Conservation (phyloP, 2,797 vertebrate genomes). For the Tragopan temminckii region DNA sequence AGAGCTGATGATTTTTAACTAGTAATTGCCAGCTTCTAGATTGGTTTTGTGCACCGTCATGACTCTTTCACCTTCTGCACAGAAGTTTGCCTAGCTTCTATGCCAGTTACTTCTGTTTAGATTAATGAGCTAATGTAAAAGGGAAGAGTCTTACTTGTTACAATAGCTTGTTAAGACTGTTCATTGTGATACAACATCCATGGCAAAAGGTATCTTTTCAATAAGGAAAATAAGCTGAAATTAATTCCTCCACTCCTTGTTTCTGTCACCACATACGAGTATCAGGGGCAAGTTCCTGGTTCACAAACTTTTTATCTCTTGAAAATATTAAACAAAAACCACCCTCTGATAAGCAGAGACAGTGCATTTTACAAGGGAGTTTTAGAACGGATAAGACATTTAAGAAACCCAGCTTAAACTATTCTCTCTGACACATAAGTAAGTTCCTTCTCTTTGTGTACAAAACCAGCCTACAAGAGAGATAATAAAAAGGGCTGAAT, state of each 20-base stretch:
- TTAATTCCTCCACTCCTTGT: not conserved
- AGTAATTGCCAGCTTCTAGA: not conserved
- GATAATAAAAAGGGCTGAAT: not conserved
- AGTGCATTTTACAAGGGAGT: not conserved
- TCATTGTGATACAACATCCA: fast-evolving
- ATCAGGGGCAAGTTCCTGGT: slow-evolving; percentile 23
- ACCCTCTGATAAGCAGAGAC: not conserved
- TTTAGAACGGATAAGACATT: not conserved
- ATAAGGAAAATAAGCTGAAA: not conserved
- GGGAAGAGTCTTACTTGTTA: not conserved
- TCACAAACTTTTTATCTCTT: slow-evolving; percentile 18
- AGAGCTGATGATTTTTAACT: not conserved
- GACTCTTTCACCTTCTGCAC: not conserved
- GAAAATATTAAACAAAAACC: slow-evolving; percentile 22
- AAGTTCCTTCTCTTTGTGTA: not conserved
- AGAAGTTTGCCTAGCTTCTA: not conserved
- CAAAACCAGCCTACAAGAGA: not conserved
- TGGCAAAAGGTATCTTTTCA: not conserved
- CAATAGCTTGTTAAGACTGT: not conserved
- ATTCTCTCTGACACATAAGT: not conserved
- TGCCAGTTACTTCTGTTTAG: not conserved
- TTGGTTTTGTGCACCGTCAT: not conserved
- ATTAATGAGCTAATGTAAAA: not conserved
- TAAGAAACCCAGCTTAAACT: not conserved
- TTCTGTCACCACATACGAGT: slow-evolving; percentile 1